These are phyloP conservation scores for Seriola rivoliana DNA, from an alignment of 2,113 vertebrate species.

Conservation along the genomic window DNA sequence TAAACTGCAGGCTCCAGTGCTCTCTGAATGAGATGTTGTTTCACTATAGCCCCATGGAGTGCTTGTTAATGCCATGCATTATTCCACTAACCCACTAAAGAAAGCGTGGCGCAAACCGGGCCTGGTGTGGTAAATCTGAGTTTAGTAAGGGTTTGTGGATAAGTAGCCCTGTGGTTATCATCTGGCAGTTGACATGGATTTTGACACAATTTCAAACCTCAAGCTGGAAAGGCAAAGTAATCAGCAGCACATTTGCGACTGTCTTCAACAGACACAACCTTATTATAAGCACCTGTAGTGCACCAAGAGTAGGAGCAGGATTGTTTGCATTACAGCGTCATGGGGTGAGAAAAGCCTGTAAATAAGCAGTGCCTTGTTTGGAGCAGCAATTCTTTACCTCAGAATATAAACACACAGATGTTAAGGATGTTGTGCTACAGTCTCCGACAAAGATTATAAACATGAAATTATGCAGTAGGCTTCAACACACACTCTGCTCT, in stretches of 20 bases:
- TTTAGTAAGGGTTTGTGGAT: slow-evolving; percentile 11
- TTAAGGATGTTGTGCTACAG: background rate
- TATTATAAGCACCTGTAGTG: background rate
- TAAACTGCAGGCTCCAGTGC: slow-evolving; percentile 61
- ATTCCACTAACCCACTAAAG: slow-evolving; percentile 17
- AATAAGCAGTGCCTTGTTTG: background rate
- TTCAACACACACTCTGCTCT: background rate
- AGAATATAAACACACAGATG: background rate
- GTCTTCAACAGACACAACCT: background rate
- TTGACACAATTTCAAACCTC: background rate
- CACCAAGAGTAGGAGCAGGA: background rate
- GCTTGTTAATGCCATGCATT: slow-evolving; percentile 37
- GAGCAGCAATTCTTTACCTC: background rate
- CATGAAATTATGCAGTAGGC: background rate
- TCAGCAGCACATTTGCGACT: background rate
- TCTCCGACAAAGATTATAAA: background rate
- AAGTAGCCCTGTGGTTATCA: slow-evolving; percentile 18
- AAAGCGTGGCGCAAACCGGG: slow-evolving; percentile 18
- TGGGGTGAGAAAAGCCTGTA: background rate
- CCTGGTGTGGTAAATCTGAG: slow-evolving; percentile 9
- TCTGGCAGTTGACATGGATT: background rate
- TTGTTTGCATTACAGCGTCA: background rate
- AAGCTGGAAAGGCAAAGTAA: background rate
- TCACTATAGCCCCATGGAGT: background rate
- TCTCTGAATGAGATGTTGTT: slow-evolving; percentile 43